These are phyloP conservation scores for Tetragnatha montana DNA, from an alignment of 2,888 invertebrate species.

Conservation along the genomic window DNA sequence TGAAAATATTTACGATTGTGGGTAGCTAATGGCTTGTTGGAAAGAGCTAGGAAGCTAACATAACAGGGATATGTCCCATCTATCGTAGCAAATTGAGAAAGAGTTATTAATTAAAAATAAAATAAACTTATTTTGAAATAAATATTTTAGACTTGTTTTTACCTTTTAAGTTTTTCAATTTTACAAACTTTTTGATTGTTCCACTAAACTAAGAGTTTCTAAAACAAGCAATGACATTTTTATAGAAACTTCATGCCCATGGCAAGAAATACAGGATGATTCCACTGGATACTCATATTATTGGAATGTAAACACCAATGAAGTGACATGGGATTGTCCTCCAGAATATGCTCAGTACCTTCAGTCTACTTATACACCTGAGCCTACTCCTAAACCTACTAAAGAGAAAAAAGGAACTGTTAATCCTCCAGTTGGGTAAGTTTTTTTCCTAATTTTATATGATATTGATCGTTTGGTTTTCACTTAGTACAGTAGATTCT, in stretches of 20 bases:
- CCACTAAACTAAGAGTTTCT: too few relatives aligned
- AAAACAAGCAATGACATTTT: too few relatives aligned
- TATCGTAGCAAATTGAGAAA: too few relatives aligned
- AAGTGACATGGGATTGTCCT: constrained; percentile 82
- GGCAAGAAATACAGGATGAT: constrained; percentile 83
- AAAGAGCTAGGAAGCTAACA: too few relatives aligned
- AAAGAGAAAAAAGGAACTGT: constrained; percentile 24
- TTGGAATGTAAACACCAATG: constrained; percentile 82
- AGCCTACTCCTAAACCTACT: constrained; percentile 35
- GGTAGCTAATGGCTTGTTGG: too few relatives aligned
- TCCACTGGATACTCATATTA: constrained; percentile 81
- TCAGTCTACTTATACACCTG: neutral
- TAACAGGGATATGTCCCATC: too few relatives aligned
- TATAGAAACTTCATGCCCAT: constrained; percentile 73
- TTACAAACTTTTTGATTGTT: too few relatives aligned
- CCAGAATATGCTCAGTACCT: constrained; percentile 76
- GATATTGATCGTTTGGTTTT: neutral
- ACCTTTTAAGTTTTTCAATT: too few relatives aligned
- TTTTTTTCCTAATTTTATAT: neutral
- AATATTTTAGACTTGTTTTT: too few relatives aligned
- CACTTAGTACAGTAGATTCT: neutral
- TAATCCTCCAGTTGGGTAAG: constrained; percentile 59
- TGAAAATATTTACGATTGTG: too few relatives aligned
- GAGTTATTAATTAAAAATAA: too few relatives aligned
- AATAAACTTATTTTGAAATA: too few relatives aligned